These are phyloP conservation scores for Crocuta crocuta DNA, from an alignment of 2,113 vertebrate genomes.

Conservation along the genomic window DNA sequence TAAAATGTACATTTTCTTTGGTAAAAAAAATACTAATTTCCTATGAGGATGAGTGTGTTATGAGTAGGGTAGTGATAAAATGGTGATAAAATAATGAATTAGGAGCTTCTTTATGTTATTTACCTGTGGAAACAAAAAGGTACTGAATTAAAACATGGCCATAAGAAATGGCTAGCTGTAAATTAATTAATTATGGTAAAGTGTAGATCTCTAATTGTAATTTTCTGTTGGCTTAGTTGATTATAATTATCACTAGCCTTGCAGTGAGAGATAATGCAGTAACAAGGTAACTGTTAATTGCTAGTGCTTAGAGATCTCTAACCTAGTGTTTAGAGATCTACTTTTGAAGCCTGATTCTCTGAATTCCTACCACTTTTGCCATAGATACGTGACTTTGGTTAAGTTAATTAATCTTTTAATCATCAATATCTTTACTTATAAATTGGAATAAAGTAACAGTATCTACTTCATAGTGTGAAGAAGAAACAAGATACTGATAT, in stretches of 20 bases:
- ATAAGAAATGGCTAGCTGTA: neutral
- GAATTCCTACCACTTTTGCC: neutral
- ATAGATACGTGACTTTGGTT: neutral
- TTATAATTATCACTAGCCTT: neutral
- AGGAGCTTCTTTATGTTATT: neutral
- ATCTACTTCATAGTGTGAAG: neutral
- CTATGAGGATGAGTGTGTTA: neutral
- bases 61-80: neutral
- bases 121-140: conserved; percentile 13
- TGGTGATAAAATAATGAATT: neutral
- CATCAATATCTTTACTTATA: conserved; percentile 4
- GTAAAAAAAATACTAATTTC: neutral
- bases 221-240: neutral
- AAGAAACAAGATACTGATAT: neutral
- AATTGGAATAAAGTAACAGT: neutral
- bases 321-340: neutral
- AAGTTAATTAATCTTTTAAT: neutral
- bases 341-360: neutral
- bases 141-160: neutral
- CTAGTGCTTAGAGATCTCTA: too few relatives aligned
- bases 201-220: neutral
- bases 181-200: neutral
- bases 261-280: neutral
- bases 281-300: neutral
- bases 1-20: neutral